Evolutionary conservation across 2,888 invertebrate species (phyloP).

Genomic region (Iselma pallidipennis): DNA sequence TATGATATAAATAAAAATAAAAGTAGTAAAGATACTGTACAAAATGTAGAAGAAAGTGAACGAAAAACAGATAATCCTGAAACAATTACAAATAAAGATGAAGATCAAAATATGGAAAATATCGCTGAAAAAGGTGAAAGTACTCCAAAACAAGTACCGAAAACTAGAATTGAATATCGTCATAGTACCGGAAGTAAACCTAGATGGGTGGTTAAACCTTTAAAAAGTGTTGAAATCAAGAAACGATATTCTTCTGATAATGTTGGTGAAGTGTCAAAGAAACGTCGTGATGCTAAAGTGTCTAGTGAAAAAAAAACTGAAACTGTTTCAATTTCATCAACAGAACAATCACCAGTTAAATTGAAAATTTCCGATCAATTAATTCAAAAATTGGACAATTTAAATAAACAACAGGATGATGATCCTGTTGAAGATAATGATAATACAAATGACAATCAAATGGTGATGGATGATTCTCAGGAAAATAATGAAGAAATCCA

Average conservation of each 20-base stretch:
- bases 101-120: conserved; percentile 24
- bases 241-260: conserved; percentile 17
- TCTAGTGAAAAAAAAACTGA: conserved; percentile 2
- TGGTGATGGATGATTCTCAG: conserved; percentile 2
- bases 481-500: conserved; percentile 15
- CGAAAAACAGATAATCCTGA: conserved; percentile 6
- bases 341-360: conserved; percentile 38
- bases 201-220: conserved; percentile 11
- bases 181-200: conserved; percentile 8
- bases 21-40: conserved; percentile 30
- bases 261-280: not conserved
- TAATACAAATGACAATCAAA: conserved; percentile 11
- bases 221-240: conserved; percentile 13
- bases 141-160: not conserved
- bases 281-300: not conserved
- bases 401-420: conserved; percentile 13
- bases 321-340: not conserved
- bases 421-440: not conserved
- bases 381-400: conserved; percentile 47
- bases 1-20: conserved; percentile 22
- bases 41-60: conserved; percentile 31
- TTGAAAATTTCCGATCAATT: conserved; percentile 49
- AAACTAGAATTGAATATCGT: conserved; percentile 19
- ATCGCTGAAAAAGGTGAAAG: not conserved
- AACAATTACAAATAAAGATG: conserved; percentile 44